Evolutionary conservation across 37 sponge, comb jelly and placozoan genomes (phyloP).

Genomic region (Oopsacas minuta): DNA sequence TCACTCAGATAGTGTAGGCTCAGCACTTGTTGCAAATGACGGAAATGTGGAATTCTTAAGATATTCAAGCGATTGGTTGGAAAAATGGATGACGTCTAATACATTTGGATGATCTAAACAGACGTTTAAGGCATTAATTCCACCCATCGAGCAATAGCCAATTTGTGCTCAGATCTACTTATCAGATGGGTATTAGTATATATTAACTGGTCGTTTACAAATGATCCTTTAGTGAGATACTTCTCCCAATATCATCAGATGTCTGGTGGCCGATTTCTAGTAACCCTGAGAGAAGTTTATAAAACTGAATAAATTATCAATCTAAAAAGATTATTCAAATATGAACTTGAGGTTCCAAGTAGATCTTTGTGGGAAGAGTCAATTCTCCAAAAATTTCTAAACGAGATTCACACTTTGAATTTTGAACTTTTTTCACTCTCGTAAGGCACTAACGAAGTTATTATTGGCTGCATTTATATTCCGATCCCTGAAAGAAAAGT

Average conservation of each 20-base stretch:
- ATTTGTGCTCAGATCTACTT: neutral
- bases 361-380: no score
- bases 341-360: neutral
- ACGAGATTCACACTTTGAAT: neutral
- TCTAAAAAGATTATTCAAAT: neutral
- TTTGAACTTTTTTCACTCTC: neutral
- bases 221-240: neutral
- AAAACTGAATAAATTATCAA: neutral
- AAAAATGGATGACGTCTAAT: neutral
- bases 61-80: neutral
- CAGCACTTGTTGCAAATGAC: neutral
- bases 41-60: neutral
- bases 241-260: slow-evolving; percentile 2
- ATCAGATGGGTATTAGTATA: neutral
- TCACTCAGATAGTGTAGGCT: neutral
- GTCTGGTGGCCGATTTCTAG: neutral
- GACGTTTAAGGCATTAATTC: neutral
- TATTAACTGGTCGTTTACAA: neutral
- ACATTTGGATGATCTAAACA: neutral
- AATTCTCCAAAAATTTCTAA: no score
- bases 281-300: neutral
- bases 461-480: neutral
- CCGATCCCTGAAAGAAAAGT: neutral
- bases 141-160: neutral
- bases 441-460: neutral